Evolutionary conservation across 2,888 invertebrate species (phyloP).

Genomic region (Cordilura impudica): DNA sequence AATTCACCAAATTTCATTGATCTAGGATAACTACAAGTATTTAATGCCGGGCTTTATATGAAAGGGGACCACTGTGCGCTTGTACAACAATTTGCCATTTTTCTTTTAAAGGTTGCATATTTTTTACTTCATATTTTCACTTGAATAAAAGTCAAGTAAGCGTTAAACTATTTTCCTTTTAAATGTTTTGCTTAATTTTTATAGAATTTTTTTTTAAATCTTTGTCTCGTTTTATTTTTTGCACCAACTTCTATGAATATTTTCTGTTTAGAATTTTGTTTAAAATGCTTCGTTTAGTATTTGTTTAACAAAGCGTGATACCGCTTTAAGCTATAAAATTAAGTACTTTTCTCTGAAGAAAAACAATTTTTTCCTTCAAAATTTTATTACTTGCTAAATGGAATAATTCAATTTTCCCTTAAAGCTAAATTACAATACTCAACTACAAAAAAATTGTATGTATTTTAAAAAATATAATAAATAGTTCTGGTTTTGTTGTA

Average conservation of each 20-base stretch:
- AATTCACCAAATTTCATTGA: no score
- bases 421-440: background rate
- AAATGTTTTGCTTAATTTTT: conserved; percentile 27
- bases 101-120: background rate
- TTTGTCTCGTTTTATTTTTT: background rate
- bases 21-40: no score
- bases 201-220: conserved; percentile 7
- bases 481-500: conserved; percentile 47
- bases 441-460: background rate
- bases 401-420: conserved; percentile 48
- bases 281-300: conserved; percentile 56
- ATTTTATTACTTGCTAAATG: conserved; percentile 39
- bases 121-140: conserved; percentile 5
- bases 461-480: background rate
- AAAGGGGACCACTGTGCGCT: no score
- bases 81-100: background rate
- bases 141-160: conserved; percentile 22
- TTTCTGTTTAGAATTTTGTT: conserved; percentile 14
- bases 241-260: background rate
- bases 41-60: no score
- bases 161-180: conserved; percentile 39
- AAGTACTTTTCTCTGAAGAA: conserved; percentile 11
- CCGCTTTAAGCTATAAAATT: conserved; percentile 42
- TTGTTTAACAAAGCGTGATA: conserved; percentile 56
- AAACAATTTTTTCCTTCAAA: background rate